phyloP scores from a whole-genome alignment of 2,113 vertebrate genomes.

The Ailurus styani region DNA sequence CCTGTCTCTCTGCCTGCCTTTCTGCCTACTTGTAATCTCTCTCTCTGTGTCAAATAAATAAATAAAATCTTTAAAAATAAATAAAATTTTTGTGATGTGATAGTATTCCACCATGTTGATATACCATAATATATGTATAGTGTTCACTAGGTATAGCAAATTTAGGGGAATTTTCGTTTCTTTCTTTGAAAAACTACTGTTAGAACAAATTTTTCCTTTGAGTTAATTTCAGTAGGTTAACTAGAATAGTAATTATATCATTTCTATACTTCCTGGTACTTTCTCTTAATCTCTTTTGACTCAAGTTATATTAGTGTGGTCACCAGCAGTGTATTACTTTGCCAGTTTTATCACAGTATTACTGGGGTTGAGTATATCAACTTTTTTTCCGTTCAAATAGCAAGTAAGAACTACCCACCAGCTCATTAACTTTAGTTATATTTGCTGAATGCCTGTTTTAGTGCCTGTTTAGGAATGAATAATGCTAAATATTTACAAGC shows the following conservation, averaged over 20 bases:
- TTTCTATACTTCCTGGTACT: neutral
- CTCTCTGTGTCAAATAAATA: too few species aligned
- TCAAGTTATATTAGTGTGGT: neutral
- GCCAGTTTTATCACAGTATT: slow-evolving; percentile 5
- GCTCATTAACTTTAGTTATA: slow-evolving; percentile 5
- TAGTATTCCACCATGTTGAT: neutral
- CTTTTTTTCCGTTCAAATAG: neutral
- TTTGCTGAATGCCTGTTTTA: neutral
- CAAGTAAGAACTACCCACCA: neutral
- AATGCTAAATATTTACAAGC: slow-evolving; percentile 21
- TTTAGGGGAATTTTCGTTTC: slow-evolving; percentile 22
- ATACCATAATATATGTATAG: neutral
- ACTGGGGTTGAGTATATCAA: neutral
- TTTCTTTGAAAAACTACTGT: slow-evolving; percentile 20
- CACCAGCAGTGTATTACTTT: neutral
- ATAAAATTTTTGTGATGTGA: slow-evolving; percentile 14
- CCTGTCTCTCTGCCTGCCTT: too few species aligned
- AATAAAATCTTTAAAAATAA: too few species aligned
- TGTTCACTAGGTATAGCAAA: neutral
- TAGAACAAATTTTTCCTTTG: slow-evolving; percentile 12
- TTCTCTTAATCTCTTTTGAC: neutral
- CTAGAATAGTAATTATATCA: neutral
- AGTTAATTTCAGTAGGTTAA: slow-evolving; percentile 15
- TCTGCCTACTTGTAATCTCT: too few species aligned
- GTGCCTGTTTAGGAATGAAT: neutral